Percentiles rank a stretch among this genome's conserved stretches.
These are phyloP conservation scores for Corvus hawaiiensis DNA, from an alignment of 2,113 vertebrate genomes.

Conservation along the genomic window DNA sequence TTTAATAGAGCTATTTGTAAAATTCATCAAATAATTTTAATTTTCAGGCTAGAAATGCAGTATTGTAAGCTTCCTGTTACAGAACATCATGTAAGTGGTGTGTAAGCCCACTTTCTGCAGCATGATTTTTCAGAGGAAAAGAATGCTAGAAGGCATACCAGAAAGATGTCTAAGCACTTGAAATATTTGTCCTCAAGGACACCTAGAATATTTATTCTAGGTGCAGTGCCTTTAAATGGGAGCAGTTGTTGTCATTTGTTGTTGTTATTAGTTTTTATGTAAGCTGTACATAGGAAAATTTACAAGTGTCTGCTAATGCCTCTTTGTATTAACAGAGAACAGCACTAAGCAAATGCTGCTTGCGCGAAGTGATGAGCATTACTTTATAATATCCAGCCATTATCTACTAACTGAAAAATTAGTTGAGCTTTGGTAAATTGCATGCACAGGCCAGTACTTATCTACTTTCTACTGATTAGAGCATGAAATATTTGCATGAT, in stretches of 20 bases:
- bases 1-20: not conserved
- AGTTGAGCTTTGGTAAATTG: constrained; percentile 59
- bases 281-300: constrained; percentile 55
- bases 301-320: constrained; percentile 65
- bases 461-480: constrained; percentile 52
- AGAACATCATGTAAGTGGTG: not conserved
- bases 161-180: not conserved
- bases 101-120: not conserved
- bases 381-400: constrained; percentile 57
- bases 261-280: constrained; percentile 58
- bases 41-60: not conserved
- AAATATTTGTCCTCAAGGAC: constrained; percentile 30
- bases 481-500: constrained; percentile 52
- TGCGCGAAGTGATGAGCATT: constrained; percentile 48
- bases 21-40: not conserved
- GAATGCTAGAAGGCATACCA: not conserved
- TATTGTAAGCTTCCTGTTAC: not conserved
- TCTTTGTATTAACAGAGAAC: constrained; percentile 54
- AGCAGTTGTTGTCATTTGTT: constrained; percentile 19
- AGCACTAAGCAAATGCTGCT: constrained; percentile 49
- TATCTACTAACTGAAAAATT: constrained; percentile 64
- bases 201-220: constrained; percentile 63
- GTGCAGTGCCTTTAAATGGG: constrained; percentile 41
- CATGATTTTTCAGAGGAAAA: not conserved
- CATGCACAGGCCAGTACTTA: constrained; percentile 42